Base-by-base conservation (phyloP, 2,797 vertebrate genomes). In the Nannoperca obscura region DNA sequence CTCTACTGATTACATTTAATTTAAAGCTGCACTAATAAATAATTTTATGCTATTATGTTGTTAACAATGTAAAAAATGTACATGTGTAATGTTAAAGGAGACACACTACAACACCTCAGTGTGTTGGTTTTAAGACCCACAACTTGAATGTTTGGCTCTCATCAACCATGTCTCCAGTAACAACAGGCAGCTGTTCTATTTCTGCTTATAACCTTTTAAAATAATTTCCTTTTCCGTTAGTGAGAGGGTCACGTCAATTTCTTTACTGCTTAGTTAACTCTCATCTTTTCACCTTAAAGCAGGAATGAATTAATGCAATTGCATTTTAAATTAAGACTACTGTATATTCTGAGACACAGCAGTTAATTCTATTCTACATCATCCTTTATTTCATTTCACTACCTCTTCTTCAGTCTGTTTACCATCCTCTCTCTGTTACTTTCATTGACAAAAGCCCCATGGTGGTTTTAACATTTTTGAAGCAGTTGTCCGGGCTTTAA, bases 401-500 rank as follows among this genome's bases (percentile, higher is more conserved):
- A 12, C 7, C 27, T 64, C 30, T 58, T 49, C 58, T 77, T 40
- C 44, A 64, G 27, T 67, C 66, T 34, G 8, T 68, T 27, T 36
- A 59, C 36, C 0, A 0, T 63, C 40, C 47, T 30, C 20, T 44
- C 34, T 79, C 64, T 71, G 59, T 62, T 77, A 44, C 70, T 67
- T 79, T 67, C 68, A 76, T 71, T 84, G 77, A 88, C 77, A 76
- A 78, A 85, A 76, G 57, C 85, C 81, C 76, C 40, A 9, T 68
- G 65, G 76, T 83, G 73, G 79, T 81, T 88, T 81, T 64, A 88
- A 81, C 87, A 88, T 84, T 86, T 89, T 80, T 85, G 83, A 89
- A 90, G 80, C 80, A 80, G 80, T 88, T 88, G 86, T 86, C 82
- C 38, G 1, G 63, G 46, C 80, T 88, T 89, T 87, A 91, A 91